These are phyloP conservation scores for Lipophrys pholis DNA, from an alignment of 2,113 vertebrate genomes.

Conservation along the genomic window DNA sequence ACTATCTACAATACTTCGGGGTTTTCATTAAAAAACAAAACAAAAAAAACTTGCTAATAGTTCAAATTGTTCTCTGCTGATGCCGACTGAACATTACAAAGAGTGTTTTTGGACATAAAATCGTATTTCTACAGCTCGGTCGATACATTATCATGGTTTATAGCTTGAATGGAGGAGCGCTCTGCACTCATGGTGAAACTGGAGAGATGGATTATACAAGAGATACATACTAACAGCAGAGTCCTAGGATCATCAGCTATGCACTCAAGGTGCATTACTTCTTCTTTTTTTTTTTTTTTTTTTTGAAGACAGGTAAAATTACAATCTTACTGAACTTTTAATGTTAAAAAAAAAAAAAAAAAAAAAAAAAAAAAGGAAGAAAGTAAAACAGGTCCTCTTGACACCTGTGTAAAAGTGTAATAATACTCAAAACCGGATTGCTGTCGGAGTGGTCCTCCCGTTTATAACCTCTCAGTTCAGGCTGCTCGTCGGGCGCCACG, in stretches of 20 bases:
- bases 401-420: slow-evolving; percentile 45
- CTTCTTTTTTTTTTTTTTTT: not conserved
- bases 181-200: slow-evolving; percentile 16
- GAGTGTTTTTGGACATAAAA: slow-evolving; percentile 12
- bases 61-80: slow-evolving; percentile 8
- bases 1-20: slow-evolving; percentile 31
- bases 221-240: slow-evolving; percentile 41
- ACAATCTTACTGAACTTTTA: slow-evolving; percentile 22
- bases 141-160: slow-evolving; percentile 24
- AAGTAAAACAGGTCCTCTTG: slow-evolving; percentile 37
- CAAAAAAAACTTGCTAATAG: slow-evolving; percentile 14
- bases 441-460: slow-evolving; percentile 77
- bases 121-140: slow-evolving; percentile 42
- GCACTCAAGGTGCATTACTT: slow-evolving; percentile 45
- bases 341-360: slow-evolving; percentile 12
- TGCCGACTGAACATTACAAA: slow-evolving; percentile 24
- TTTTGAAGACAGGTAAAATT: slow-evolving; percentile 36
- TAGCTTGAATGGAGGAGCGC: slow-evolving; percentile 13
- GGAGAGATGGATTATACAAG: slow-evolving; percentile 52
- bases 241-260: slow-evolving; percentile 37
- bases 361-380: not conserved
- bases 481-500: slow-evolving; percentile 39
- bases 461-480: slow-evolving; percentile 39
- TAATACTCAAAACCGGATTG: slow-evolving; percentile 67
- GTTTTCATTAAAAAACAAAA: slow-evolving; percentile 23